These are phyloP conservation scores for Folsomia manolachei DNA, from an alignment of 2,888 invertebrate species.

Conservation along the genomic window DNA sequence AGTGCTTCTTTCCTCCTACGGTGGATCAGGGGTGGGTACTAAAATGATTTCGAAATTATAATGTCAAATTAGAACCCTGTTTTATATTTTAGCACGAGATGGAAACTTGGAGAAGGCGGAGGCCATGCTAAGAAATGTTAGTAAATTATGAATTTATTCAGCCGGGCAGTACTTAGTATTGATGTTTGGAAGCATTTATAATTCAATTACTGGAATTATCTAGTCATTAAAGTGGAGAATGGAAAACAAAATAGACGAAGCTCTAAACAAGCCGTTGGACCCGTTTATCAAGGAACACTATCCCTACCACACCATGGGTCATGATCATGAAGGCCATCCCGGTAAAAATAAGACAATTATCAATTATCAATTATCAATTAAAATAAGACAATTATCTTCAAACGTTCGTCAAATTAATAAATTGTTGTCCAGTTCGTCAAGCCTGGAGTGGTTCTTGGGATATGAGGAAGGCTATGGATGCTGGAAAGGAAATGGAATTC, in stretches of 20 bases:
- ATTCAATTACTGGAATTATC: not conserved
- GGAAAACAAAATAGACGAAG: constrained; percentile 20
- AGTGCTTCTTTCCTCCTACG: constrained; percentile 34
- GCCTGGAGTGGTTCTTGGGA: not conserved
- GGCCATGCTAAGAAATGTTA: constrained; percentile 34
- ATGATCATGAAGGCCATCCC: constrained; percentile 16
- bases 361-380: too few relatives aligned
- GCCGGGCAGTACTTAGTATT: too few relatives aligned
- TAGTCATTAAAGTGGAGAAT: constrained; percentile 25
- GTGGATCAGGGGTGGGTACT: constrained; percentile 37
- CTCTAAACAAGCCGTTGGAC: constrained; percentile 1
- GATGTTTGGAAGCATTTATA: too few relatives aligned
- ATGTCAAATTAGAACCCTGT: not conserved
- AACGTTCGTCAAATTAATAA: not conserved
- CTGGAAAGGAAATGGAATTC: not conserved
- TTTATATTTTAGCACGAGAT: constrained; percentile 38
- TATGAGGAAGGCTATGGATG: not conserved
- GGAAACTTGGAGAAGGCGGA: constrained; percentile 39
- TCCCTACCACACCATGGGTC: constrained; percentile 14
- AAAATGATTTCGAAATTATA: not conserved
- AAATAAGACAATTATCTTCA: not conserved
- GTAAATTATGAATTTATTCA: too few relatives aligned
- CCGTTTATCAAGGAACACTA: constrained; percentile 21
- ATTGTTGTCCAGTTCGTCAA: not conserved
- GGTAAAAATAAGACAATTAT: too few relatives aligned